Evolutionary conservation across 2,888 invertebrate genomes (phyloP), one percentile per base, ranked within the genome.

Genomic region (Ichneumoninae sp.): DNA sequence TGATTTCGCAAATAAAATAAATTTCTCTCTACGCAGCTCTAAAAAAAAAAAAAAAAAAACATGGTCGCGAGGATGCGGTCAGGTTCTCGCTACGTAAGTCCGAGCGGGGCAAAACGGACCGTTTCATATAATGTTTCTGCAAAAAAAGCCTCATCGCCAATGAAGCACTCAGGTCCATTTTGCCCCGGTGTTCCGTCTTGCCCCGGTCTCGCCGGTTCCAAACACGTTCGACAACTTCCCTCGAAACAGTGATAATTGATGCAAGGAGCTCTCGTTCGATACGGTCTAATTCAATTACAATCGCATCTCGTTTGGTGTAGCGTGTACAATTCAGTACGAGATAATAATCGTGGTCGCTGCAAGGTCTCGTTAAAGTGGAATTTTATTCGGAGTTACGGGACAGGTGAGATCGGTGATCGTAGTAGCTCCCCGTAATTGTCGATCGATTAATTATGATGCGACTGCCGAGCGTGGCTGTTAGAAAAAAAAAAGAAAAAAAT

Each of bases 1-100:
- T 57, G 50, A 78, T 73, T 83, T 69, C 73, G 77, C 36, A 78
- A 83, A 83, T 77, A 52, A 71, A 57, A 57, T 57, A 70, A 78
- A 69, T 78, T 78, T 33, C 16, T 44, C 40, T 36, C 33, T 40
- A 22, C 4, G 22, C 26, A 2, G 4, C 26, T 57, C 22, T 26
- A 22, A 4, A 57, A 26, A 22, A 44, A 36, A 36, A 36, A 8
- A 22, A 54, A 54, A 50, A 54, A 54, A 54, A 54, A 22, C 3
- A 54, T 54, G 26, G 22, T 57, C 10, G 10, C 8, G 16, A 3
- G 1, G 3, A 57, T 57, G 13, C 26, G 22, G 57, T 57, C 26
- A 54, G 30, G 36, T 44, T 66, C 30, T 5, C 57, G 19, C 69
- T 78, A n/a, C 22, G 26, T 26, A 10, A 26, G 26, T 57, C 22